Conservation (phyloP, 2,797 vertebrate genomes). For the Psittacula echo region DNA sequence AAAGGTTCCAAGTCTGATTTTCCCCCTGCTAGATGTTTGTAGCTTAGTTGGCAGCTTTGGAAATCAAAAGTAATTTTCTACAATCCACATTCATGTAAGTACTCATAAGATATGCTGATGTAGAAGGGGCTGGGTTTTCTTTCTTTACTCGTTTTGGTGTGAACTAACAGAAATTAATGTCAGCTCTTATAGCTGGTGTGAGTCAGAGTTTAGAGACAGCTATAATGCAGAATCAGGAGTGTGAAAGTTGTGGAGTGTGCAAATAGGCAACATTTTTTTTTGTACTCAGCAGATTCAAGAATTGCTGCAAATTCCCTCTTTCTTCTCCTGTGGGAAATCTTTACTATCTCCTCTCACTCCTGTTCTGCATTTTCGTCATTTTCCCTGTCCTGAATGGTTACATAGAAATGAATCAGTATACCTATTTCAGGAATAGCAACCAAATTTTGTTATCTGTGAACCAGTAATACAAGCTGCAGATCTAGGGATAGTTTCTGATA, state of each 20-base stretch:
- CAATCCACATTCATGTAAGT: background rate
- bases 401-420: background rate
- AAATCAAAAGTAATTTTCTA: background rate
- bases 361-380: background rate
- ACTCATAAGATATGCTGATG: background rate
- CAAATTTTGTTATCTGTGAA: background rate
- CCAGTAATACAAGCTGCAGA: background rate
- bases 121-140: background rate
- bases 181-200: background rate
- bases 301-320: background rate
- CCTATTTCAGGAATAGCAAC: background rate
- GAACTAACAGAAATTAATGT: background rate
- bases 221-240: background rate
- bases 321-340: background rate
- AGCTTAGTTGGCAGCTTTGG: background rate
- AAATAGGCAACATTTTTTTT: background rate
- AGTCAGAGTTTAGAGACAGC: background rate
- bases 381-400: background rate
- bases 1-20: background rate
- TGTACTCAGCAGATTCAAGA: background rate
- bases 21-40: background rate
- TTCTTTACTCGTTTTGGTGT: background rate
- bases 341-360: background rate
- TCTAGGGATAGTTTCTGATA: background rate
- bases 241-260: background rate